phyloP scores from a whole-genome alignment of 2,888 invertebrate species.

The Agrilus mali region DNA sequence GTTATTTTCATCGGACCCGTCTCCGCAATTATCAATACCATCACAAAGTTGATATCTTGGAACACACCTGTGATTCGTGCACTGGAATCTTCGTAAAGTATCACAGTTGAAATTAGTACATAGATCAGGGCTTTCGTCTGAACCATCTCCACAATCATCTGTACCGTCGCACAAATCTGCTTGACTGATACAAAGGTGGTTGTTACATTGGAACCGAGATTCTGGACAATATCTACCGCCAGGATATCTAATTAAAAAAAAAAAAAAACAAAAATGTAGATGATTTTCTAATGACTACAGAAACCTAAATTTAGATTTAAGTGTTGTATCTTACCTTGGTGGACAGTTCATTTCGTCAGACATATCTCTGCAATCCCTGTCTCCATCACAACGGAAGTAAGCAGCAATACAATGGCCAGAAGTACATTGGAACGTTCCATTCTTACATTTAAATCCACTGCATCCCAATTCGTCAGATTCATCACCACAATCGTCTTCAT shows the following conservation, averaged over 20 bases:
- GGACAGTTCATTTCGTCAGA: conserved; percentile 85
- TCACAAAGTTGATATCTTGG: conserved; percentile 82
- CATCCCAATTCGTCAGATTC: conserved; percentile 82
- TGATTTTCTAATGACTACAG: too few relatives aligned
- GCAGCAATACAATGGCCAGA: conserved; percentile 89
- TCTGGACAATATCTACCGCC: conserved; percentile 81
- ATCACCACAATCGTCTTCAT: conserved; percentile 94
- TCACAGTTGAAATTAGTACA: conserved; percentile 82
- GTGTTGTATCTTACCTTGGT: conserved; percentile 72
- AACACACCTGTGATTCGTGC: conserved; percentile 78
- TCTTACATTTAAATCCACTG: conserved; percentile 73
- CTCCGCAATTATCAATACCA: conserved; percentile 84
- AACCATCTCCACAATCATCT: conserved; percentile 86
- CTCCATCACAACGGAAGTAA: conserved; percentile 81
- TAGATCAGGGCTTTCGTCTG: conserved; percentile 70
- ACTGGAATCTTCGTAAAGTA: conserved; percentile 73
- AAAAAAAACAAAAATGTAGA: too few relatives aligned
- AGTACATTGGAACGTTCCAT: conserved; percentile 81
- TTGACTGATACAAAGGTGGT: conserved; percentile 82
- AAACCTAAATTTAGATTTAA: background rate
- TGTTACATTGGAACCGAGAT: conserved; percentile 81
- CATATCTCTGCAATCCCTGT: conserved; percentile 78
- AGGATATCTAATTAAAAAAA: conserved; percentile 1
- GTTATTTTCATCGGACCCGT: conserved; percentile 92
- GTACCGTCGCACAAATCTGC: conserved; percentile 86